A percentile compares a stretch with the other conserved stretches of the same genome.
These are phyloP conservation scores for Amphiprion percula DNA, from an alignment of 2,113 vertebrate species.

Conservation along the genomic window DNA sequence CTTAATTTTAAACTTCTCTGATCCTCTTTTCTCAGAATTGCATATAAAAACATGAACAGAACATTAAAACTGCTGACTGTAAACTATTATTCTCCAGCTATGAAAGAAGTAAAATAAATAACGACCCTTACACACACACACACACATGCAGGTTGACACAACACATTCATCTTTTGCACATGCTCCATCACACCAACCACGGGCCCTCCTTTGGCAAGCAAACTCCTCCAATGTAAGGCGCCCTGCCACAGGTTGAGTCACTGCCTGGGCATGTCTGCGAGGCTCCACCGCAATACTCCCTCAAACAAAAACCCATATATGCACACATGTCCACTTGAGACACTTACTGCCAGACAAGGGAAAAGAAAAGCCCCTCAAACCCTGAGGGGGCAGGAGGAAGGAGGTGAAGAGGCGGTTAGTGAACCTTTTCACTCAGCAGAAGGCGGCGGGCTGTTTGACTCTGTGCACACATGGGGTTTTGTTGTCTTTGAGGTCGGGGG, in stretches of 20 bases:
- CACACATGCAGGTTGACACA: not conserved
- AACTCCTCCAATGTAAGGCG: slow-evolving; percentile 47
- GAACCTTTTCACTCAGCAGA: slow-evolving; percentile 17
- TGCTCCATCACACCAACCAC: slow-evolving; percentile 37
- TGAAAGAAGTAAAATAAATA: slow-evolving; percentile 1
- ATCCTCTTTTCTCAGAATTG: not conserved
- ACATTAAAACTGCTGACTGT: no score
- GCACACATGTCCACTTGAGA: slow-evolving; percentile 21
- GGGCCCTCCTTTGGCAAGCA: slow-evolving; percentile 64
- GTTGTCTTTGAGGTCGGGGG: slow-evolving; percentile 35
- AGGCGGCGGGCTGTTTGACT: not conserved
- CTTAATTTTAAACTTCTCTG: not conserved
- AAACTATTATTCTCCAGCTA: not conserved
- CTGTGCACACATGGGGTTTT: slow-evolving; percentile 47
- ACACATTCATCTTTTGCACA: not conserved
- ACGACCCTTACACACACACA: slow-evolving; percentile 1
- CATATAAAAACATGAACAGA: not conserved
- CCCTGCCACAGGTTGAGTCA: slow-evolving; percentile 70
- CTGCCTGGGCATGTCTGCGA: slow-evolving; percentile 63
- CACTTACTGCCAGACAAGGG: slow-evolving; percentile 45
- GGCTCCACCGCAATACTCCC: slow-evolving; percentile 45
- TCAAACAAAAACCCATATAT: slow-evolving; percentile 30
- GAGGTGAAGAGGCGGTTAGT: slow-evolving; percentile 18
- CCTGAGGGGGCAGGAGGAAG: slow-evolving; percentile 7
- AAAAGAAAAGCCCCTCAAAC: slow-evolving; percentile 44